phyloP scores from a whole-genome alignment of 64 coral and sea anemone genomes.

The Hydrozoanthus tunicans region DNA sequence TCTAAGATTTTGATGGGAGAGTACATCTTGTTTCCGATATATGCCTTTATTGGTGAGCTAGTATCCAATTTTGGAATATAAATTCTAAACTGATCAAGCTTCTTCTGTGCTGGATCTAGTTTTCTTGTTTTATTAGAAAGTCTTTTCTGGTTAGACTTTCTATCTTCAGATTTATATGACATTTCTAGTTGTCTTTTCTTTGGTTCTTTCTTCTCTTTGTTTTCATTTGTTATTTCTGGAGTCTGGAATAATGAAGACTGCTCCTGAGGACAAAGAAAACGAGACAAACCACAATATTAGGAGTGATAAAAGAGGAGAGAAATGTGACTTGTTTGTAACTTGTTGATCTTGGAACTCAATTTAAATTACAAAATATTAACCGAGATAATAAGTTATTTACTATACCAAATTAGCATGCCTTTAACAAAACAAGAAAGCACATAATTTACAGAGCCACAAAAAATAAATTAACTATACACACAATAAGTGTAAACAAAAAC shows the following conservation, averaged over 20 bases:
- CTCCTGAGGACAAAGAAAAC: background rate
- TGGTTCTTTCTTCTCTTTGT: slow-evolving; percentile 9
- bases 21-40: background rate
- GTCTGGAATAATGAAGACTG: slow-evolving; percentile 12
- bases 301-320: background rate
- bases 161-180: background rate
- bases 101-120: slow-evolving; percentile 38
- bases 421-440: too few relatives aligned
- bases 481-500: too few relatives aligned
- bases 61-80: slow-evolving; percentile 34
- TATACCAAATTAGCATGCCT: too few relatives aligned
- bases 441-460: too few relatives aligned
- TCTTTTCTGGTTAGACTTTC: slow-evolving; percentile 11
- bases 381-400: too few relatives aligned
- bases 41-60: slow-evolving; percentile 16
- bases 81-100: slow-evolving; percentile 41
- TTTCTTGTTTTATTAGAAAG: slow-evolving; percentile 25
- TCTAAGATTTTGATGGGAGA: slow-evolving; percentile 37
- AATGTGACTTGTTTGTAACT: background rate
- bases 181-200: slow-evolving; percentile 41
- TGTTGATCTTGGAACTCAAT: too few relatives aligned
- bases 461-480: too few relatives aligned
- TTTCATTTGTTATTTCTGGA: background rate
- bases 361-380: too few relatives aligned
- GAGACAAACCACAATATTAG: background rate